Conservation (phyloP, 2,113 vertebrate genomes). For the Grantiella picta region DNA sequence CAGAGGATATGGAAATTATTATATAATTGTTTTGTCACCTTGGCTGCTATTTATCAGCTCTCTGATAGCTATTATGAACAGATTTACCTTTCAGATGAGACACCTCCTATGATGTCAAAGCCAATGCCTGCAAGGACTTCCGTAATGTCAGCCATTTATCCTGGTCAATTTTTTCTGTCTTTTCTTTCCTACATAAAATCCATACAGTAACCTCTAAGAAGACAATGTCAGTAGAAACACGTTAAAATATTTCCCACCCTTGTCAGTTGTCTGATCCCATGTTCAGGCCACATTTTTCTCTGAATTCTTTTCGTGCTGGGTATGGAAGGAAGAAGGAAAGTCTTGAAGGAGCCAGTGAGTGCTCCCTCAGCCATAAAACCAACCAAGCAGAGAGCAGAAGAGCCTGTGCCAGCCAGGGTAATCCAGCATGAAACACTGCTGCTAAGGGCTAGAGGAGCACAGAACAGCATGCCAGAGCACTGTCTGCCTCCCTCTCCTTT, state of each 20-base stretch:
- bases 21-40: background rate
- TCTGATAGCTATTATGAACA: background rate
- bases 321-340: background rate
- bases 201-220: background rate
- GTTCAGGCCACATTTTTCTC: background rate
- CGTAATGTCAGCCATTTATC: background rate
- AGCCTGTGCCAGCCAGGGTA: no score
- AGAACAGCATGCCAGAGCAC: accelerated
- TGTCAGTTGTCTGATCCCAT: background rate
- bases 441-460: background rate
- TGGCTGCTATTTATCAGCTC: background rate
- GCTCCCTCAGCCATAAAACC: background rate
- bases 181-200: background rate
- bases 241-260: background rate
- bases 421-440: background rate
- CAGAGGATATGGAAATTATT: background rate
- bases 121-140: background rate
- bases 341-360: background rate
- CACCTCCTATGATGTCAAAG: background rate
- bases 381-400: background rate
- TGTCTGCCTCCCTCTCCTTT: background rate
- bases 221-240: background rate
- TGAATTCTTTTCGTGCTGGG: background rate
- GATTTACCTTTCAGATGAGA: background rate
- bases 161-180: background rate